Conservation (phyloP, 2,113 vertebrate genomes). For the Lathamus discolor region DNA sequence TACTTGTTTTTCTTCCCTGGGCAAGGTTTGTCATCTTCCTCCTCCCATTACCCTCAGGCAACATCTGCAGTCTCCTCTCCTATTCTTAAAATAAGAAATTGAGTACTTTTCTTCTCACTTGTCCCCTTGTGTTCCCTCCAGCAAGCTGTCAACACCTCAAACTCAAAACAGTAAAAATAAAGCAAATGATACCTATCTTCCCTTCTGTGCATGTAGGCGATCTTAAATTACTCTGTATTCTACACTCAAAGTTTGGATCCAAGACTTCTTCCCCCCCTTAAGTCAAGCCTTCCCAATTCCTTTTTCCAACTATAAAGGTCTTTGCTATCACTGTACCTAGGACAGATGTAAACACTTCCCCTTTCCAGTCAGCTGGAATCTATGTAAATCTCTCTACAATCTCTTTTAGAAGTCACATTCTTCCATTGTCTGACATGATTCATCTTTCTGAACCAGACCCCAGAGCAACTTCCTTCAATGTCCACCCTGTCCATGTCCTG, state of each 20-base stretch:
- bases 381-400: background rate
- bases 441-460: background rate
- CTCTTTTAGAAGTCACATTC: background rate
- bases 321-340: background rate
- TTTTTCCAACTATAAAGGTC: background rate
- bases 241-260: background rate
- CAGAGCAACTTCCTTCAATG: background rate
- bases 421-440: background rate
- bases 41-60: background rate
- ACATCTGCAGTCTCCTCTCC: background rate
- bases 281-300: background rate
- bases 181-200: background rate
- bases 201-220: accelerated
- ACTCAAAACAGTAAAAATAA: background rate
- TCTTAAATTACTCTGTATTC: background rate
- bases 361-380: background rate
- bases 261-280: background rate
- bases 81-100: background rate
- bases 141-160: slow-evolving; percentile 39
- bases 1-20: background rate
- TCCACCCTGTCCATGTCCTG: background rate
- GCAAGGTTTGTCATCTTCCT: background rate
- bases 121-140: background rate
- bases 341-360: background rate
- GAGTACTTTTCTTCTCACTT: background rate